Evolutionary conservation across 2,888 invertebrate genomes (phyloP).

Genomic region (Cephalotes varians): DNA sequence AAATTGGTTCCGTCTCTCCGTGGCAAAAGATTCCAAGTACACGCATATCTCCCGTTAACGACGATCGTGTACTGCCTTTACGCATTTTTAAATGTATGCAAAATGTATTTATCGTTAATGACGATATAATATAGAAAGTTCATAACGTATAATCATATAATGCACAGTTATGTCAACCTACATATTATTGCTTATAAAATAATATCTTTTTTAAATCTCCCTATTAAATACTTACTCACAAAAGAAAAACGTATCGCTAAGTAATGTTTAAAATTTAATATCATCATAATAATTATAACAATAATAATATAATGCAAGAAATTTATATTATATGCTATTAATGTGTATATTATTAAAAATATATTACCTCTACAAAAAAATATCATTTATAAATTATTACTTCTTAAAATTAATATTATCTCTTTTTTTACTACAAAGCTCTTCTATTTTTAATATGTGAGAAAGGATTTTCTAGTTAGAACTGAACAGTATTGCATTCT

Average conservation of each 20-base stretch:
- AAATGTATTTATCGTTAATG: slow-evolving; percentile 41
- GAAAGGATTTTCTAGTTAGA: not conserved
- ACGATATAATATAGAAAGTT: slow-evolving; percentile 43
- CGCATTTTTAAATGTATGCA: slow-evolving; percentile 51
- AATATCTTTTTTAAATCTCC: slow-evolving; percentile 1
- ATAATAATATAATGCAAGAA: not conserved
- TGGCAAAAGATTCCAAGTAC: slow-evolving; percentile 63
- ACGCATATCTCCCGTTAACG: slow-evolving; percentile 24
- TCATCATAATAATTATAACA: not conserved
- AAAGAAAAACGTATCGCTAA: not conserved
- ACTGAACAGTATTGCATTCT: not conserved
- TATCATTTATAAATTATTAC: not conserved
- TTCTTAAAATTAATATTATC: not conserved
- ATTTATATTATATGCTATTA: not conserved
- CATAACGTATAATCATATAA: not conserved
- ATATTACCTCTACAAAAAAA: not conserved
- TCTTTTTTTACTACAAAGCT: not conserved
- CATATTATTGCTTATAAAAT: not conserved
- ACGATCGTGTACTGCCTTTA: not conserved
- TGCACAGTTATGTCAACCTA: not conserved
- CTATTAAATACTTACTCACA: not conserved
- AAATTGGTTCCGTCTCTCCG: slow-evolving; percentile 73
- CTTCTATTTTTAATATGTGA: not conserved
- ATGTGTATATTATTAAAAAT: slow-evolving; percentile 8
- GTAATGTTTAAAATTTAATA: not conserved